These are phyloP conservation scores for Pseudolycoriella hygida DNA, from an alignment of 2,888 invertebrate species.

Conservation along the genomic window DNA sequence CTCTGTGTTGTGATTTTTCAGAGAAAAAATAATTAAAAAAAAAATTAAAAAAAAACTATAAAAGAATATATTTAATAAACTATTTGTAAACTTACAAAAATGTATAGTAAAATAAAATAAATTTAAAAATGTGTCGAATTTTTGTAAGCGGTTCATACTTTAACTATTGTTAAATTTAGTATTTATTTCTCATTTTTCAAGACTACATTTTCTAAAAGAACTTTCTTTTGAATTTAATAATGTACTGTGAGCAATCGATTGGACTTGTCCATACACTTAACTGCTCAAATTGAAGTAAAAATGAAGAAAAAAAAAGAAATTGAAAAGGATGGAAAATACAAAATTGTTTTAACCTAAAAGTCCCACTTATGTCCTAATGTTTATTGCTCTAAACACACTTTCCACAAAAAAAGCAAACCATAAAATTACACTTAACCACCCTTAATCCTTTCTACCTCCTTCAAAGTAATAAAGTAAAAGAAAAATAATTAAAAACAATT, in stretches of 20 bases:
- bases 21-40: conserved; percentile 5
- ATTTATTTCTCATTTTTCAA: background rate
- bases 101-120: background rate
- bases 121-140: background rate
- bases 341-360: background rate
- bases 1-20: conserved; percentile 12
- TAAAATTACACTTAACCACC: background rate
- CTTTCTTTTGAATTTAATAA: background rate
- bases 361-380: background rate
- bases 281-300: background rate
- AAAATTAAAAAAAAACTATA: conserved; percentile 1
- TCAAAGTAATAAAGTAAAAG: background rate
- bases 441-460: conserved; percentile 1
- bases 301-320: no score
- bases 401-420: no score
- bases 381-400: background rate
- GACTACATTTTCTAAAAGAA: background rate
- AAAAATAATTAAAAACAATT: background rate
- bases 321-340: background rate
- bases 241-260: background rate
- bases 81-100: conserved; percentile 2
- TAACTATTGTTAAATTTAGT: no score
- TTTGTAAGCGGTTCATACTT: background rate
- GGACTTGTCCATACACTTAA: background rate
- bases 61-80: conserved; percentile 3